Evolutionary conservation across 1,140 invertebrate species (phyloP).

Genomic region (Batillaria attramentaria): DNA sequence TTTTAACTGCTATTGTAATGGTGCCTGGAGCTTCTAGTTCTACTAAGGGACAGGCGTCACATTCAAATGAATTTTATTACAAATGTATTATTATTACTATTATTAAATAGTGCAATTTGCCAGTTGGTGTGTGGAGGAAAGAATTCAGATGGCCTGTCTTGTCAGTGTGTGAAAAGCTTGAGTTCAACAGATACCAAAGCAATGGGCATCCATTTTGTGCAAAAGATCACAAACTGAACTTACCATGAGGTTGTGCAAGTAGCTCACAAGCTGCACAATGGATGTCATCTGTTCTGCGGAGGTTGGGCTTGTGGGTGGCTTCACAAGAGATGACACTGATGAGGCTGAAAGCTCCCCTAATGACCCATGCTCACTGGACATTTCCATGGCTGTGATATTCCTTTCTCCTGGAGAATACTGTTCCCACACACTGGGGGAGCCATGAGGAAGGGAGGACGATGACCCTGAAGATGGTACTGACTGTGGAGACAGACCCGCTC

Average conservation of each 20-base stretch:
- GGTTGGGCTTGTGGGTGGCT: conserved; percentile 29
- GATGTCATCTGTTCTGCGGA: conserved; percentile 52
- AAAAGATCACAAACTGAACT: conserved; percentile 17
- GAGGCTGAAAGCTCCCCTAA: conserved; percentile 50
- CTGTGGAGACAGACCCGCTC: conserved; percentile 16
- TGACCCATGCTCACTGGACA: conserved; percentile 40
- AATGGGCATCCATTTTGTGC: not conserved
- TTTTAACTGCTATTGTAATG: too few species aligned
- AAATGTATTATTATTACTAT: too few species aligned
- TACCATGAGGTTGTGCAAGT: conserved; percentile 59
- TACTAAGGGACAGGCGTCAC: too few species aligned
- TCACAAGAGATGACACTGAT: conserved; percentile 45
- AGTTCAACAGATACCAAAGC: not conserved
- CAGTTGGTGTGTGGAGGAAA: too few species aligned
- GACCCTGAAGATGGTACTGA: conserved; percentile 11
- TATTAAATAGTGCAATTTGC: too few species aligned
- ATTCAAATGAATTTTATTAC: too few species aligned
- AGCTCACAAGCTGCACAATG: conserved; percentile 53
- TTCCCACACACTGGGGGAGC: conserved; percentile 34
- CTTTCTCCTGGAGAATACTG: conserved; percentile 18
- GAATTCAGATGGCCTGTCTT: too few species aligned
- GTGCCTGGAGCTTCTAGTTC: too few species aligned
- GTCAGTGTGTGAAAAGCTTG: too few species aligned
- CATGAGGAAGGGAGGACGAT: conserved; percentile 18
- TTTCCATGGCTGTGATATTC: conserved; percentile 28